phyloP scores from a whole-genome alignment of 2,113 vertebrate genomes.

The Sapayoa aenigma region DNA sequence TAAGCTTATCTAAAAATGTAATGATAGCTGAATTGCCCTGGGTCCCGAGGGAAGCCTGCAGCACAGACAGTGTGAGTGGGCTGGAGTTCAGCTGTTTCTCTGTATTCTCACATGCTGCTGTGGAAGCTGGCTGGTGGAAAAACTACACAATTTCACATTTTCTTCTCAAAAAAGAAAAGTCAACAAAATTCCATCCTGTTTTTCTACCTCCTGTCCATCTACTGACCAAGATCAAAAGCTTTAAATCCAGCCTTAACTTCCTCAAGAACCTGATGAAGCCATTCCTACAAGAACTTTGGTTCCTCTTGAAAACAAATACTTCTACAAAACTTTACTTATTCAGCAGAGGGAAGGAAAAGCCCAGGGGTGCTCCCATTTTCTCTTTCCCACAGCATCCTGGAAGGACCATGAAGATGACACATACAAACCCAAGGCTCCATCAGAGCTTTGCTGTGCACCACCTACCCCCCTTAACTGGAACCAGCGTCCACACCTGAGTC shows the following conservation, averaged over 20 bases:
- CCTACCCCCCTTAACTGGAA: neutral
- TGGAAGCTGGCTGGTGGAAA: neutral
- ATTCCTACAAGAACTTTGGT: neutral
- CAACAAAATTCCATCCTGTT: neutral
- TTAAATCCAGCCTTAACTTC: neutral
- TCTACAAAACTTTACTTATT: neutral
- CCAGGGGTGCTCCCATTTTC: neutral
- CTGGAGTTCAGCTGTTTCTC: neutral
- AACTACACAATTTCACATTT: neutral
- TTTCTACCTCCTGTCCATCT: neutral
- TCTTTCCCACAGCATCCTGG: neutral
- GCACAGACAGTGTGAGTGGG: neutral
- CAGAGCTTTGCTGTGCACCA: neutral
- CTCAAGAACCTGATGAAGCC: neutral
- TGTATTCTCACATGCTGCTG: neutral
- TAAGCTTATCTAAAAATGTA: conserved; percentile 1
- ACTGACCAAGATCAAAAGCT: neutral
- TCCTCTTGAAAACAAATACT: neutral
- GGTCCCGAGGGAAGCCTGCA: neutral
- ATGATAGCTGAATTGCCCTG: neutral
- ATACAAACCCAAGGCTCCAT: neutral
- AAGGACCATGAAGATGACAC: neutral
- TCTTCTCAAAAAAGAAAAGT: neutral
- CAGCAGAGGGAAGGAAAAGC: neutral
- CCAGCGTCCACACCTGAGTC: rapidly evolving